Evolutionary conservation across 2,888 invertebrate species (phyloP).

Genomic region (Heliconius cydno): DNA sequence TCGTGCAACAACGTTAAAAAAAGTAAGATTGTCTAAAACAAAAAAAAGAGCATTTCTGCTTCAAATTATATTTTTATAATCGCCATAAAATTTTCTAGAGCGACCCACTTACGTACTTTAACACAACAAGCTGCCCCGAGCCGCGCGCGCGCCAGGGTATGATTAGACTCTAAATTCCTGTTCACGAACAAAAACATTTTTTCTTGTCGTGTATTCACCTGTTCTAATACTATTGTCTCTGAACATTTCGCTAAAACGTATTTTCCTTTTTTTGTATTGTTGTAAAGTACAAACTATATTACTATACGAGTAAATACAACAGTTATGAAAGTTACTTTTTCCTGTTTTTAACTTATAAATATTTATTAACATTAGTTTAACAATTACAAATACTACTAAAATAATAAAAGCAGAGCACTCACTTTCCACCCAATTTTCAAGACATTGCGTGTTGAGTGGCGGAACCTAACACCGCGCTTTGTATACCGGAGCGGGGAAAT

Average conservation of each 20-base stretch:
- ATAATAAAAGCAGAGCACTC: no score
- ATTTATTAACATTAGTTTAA: not conserved
- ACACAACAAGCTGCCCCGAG: constrained; percentile 22
- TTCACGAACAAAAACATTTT: constrained; percentile 10
- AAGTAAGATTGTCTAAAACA: not conserved
- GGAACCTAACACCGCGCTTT: no score
- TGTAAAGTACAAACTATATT: no score
- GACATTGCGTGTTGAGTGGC: no score
- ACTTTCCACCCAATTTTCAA: no score
- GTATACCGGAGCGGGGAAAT: no score
- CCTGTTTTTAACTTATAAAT: not conserved
- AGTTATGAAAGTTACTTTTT: no score
- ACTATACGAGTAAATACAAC: no score
- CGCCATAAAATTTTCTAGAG: constrained; percentile 21
- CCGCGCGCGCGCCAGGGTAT: not conserved
- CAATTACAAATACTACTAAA: not conserved
- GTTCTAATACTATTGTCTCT: not conserved
- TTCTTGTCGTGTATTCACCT: constrained; percentile 16
- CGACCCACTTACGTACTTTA: constrained; percentile 25
- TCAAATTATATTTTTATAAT: constrained; percentile 26
- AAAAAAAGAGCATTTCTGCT: not conserved
- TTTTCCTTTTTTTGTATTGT: not conserved
- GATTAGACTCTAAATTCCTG: constrained; percentile 29
- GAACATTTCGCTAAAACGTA: not conserved
- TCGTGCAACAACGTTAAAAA: not conserved